Evolutionary conservation across 2,888 invertebrate species (phyloP).

Genomic region (Entomobrya proxima): DNA sequence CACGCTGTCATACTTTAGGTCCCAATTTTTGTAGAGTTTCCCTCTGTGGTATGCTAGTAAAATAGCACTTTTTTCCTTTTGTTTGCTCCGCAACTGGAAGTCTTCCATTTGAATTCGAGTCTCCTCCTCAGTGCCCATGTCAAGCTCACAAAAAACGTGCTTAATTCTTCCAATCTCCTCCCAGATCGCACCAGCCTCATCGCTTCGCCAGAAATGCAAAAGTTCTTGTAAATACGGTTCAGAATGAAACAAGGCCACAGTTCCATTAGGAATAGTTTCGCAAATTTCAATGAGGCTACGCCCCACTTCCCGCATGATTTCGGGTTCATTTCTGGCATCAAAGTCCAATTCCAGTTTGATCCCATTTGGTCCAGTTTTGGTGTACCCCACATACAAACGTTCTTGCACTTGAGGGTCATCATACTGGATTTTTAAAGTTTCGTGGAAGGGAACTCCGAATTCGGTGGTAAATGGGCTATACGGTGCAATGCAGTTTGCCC

Average conservation of each 20-base stretch:
- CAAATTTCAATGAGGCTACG: conserved; percentile 48
- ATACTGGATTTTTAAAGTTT: neutral
- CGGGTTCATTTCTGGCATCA: neutral
- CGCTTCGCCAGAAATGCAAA: neutral
- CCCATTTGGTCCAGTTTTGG: neutral
- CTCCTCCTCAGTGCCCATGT: neutral
- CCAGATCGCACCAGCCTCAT: neutral
- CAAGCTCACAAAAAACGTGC: conserved; percentile 14
- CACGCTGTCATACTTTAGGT: neutral
- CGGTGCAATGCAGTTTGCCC: neutral
- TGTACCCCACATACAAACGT: neutral
- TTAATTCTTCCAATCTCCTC: neutral
- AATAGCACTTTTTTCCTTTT: neutral
- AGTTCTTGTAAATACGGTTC: neutral
- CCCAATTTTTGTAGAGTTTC: neutral
- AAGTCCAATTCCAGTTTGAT: neutral
- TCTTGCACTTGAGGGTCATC: neutral
- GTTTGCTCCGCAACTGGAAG: neutral
- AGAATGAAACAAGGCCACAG: conserved; percentile 66
- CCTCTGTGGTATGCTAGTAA: neutral
- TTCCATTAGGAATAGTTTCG: conserved; percentile 63
- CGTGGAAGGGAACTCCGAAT: neutral
- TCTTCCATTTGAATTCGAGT: neutral
- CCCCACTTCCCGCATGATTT: conserved; percentile 11
- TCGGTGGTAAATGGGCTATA: neutral